A percentile compares a stretch with the other conserved stretches of the same genome.
These are phyloP conservation scores for Caradrina clavipalpis DNA, from an alignment of 2,888 invertebrate species.

Conservation along the genomic window DNA sequence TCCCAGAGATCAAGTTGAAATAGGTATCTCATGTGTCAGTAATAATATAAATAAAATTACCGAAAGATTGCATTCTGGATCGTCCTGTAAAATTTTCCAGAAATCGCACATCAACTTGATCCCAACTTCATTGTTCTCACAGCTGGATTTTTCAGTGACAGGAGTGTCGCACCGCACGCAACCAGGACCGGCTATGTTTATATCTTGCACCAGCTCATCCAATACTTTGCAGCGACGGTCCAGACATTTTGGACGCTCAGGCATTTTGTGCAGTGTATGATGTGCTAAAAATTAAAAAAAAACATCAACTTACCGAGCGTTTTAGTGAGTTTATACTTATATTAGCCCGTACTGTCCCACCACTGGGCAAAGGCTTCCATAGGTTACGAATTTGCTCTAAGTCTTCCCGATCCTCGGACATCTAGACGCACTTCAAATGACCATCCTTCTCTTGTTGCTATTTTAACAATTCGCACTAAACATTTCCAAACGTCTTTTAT, in stretches of 20 bases:
- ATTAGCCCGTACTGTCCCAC: too few relatives aligned
- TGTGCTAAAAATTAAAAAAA: constrained; percentile 13
- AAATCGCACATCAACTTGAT: constrained; percentile 83
- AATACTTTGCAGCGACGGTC: constrained; percentile 77
- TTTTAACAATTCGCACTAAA: too few relatives aligned
- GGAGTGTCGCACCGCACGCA: constrained; percentile 15
- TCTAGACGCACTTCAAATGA: too few relatives aligned
- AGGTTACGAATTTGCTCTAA: too few relatives aligned
- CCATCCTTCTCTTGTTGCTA: too few relatives aligned
- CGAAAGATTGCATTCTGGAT: constrained; percentile 77
- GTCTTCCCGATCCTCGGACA: too few relatives aligned
- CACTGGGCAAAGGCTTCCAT: too few relatives aligned
- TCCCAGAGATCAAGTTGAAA: too few relatives aligned
- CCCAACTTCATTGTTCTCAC: constrained; percentile 66
- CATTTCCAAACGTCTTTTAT: too few relatives aligned
- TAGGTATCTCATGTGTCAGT: too few relatives aligned
- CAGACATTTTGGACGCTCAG: constrained; percentile 78
- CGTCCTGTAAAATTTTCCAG: constrained; percentile 83
- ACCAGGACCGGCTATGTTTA: constrained; percentile 55
- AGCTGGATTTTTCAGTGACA: constrained; percentile 28
- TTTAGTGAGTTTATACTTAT: not conserved
- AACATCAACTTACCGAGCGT: not conserved
- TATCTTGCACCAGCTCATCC: constrained; percentile 77
- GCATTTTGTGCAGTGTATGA: constrained; percentile 67
- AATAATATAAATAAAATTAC: too few relatives aligned